These are phyloP conservation scores for Pachymerium ferrugineum DNA, from an alignment of 2,888 invertebrate species.

Conservation along the genomic window DNA sequence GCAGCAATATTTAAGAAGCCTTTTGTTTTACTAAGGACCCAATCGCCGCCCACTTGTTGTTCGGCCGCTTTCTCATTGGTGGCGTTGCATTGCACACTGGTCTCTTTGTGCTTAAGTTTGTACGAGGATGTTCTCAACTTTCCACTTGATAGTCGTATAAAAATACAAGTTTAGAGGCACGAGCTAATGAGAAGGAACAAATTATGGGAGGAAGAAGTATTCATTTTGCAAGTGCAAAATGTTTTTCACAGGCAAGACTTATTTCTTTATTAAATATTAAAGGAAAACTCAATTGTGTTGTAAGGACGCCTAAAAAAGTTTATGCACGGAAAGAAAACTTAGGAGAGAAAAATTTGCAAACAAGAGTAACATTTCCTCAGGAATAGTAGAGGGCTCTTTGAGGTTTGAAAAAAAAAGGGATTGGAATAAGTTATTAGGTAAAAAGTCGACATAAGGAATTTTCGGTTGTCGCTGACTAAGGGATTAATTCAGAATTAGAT, in stretches of 20 bases:
- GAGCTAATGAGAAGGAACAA: constrained; percentile 11
- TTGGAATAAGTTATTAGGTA: too few relatives aligned
- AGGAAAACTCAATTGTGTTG: background rate
- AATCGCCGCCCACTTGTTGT: constrained; percentile 17
- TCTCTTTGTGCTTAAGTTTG: constrained; percentile 6
- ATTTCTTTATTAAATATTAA: constrained; percentile 21
- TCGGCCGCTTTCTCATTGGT: constrained; percentile 8
- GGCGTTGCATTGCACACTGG: background rate
- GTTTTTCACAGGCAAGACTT: background rate
- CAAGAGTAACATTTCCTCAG: too few relatives aligned
- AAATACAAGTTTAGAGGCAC: background rate
- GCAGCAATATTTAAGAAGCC: background rate
- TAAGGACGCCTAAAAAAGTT: background rate
- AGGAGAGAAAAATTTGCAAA: too few relatives aligned
- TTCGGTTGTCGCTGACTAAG: too few relatives aligned
- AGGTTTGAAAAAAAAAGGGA: too few relatives aligned
- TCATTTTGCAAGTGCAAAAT: constrained; percentile 6
- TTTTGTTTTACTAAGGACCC: background rate
- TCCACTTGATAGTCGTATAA: background rate
- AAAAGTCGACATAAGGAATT: too few relatives aligned
- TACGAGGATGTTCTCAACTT: constrained; percentile 14
- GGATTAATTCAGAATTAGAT: too few relatives aligned
- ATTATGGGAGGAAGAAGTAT: background rate
- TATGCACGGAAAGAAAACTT: background rate
- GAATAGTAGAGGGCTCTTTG: too few relatives aligned